These are phyloP conservation scores for Punctoribates punctum DNA, from an alignment of 2,888 invertebrate species.

Conservation along the genomic window DNA sequence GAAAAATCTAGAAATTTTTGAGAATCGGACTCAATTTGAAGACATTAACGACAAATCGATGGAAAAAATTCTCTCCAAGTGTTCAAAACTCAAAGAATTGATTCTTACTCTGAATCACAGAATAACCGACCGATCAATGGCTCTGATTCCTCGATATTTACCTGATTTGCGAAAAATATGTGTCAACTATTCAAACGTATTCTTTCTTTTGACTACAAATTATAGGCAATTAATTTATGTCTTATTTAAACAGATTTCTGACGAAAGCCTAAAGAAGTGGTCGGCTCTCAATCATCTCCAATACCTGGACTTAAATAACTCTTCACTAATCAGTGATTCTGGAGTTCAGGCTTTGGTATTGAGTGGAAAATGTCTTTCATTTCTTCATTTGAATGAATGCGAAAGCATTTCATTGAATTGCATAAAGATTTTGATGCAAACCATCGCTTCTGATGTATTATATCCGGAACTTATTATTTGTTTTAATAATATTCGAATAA, in stretches of 20 bases:
- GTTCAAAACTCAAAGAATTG: conserved; percentile 23
- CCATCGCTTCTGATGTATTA: not conserved
- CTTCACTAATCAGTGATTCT: not conserved
- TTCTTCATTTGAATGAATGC: conserved; percentile 11
- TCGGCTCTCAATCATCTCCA: not conserved
- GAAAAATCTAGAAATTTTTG: conserved; percentile 1
- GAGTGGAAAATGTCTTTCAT: not conserved
- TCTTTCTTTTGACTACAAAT: not conserved
- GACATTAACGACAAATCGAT: conserved; percentile 14
- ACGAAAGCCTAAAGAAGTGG: not conserved
- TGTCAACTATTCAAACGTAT: not conserved
- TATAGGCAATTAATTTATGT: not conserved
- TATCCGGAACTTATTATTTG: conserved; percentile 3
- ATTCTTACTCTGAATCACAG: not conserved
- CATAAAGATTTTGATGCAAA: not conserved
- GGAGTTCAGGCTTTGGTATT: not conserved
- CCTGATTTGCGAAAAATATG: conserved; percentile 9
- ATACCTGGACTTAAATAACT: not conserved
- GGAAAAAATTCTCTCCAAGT: not conserved
- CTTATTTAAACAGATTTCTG: not conserved
- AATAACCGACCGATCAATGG: not conserved
- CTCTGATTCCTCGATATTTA: not conserved
- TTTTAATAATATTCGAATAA: not conserved
- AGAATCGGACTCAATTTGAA: not conserved
- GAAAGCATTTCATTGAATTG: not conserved